phyloP scores from a whole-genome alignment of 2,888 invertebrate genomes.

The Andrena flavipes region DNA sequence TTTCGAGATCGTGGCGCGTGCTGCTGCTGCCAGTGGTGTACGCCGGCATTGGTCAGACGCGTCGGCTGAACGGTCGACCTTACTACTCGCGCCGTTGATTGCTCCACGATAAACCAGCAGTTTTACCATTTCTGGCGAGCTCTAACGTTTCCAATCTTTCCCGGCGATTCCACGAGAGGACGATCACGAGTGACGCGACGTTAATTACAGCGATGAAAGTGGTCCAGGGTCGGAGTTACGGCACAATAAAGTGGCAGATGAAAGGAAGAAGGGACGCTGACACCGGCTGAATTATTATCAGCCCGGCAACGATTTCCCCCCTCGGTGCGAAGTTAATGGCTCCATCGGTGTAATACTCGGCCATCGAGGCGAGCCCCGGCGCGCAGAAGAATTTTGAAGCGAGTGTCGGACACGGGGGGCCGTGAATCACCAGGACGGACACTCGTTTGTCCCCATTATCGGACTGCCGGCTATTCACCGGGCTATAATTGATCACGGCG shows the following conservation, averaged over 20 bases:
- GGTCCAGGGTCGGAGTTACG: slow-evolving; percentile 12
- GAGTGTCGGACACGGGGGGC: slow-evolving; percentile 32
- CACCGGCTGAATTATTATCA: slow-evolving; percentile 44
- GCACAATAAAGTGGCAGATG: slow-evolving; percentile 33
- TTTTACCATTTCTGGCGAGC: not conserved
- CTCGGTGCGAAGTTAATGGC: slow-evolving; percentile 40
- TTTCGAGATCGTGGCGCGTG: not conserved
- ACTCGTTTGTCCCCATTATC: slow-evolving; percentile 58
- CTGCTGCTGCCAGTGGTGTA: not conserved
- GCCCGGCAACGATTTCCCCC: slow-evolving; percentile 42
- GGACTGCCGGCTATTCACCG: slow-evolving; percentile 43
- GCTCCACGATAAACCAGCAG: not conserved
- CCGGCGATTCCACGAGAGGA: slow-evolving; percentile 14
- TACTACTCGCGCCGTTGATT: not conserved
- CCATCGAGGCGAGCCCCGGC: slow-evolving; percentile 14
- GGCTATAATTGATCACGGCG: slow-evolving; percentile 51
- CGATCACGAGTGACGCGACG: not conserved
- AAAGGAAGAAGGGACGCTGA: slow-evolving; percentile 24
- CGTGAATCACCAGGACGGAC: slow-evolving; percentile 53
- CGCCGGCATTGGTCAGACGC: not conserved
- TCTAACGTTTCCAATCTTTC: not conserved
- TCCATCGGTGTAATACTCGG: slow-evolving; percentile 42
- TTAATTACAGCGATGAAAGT: slow-evolving; percentile 18
- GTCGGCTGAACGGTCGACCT: not conserved
- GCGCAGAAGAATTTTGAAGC: slow-evolving; percentile 48